Conservation (phyloP, 2,797 vertebrate species). For the Serranus cabrilla region DNA sequence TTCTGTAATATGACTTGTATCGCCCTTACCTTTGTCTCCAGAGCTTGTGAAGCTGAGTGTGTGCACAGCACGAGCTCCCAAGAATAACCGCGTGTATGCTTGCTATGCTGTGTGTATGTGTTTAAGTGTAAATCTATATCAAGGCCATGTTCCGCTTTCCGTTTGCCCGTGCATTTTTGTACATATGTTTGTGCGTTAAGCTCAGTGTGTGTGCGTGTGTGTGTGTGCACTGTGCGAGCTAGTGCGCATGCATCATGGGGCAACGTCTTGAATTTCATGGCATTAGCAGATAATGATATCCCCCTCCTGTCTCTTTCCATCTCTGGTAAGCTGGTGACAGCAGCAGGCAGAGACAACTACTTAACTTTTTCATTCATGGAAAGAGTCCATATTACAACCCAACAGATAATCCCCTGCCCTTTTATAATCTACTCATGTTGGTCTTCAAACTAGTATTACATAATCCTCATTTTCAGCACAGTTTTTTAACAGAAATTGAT, state of each 20-base stretch:
- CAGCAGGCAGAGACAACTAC: slow-evolving; percentile 34
- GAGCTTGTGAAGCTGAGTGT: slow-evolving; percentile 32
- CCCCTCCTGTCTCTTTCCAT: slow-evolving; percentile 72
- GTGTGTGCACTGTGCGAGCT: slow-evolving; percentile 17
- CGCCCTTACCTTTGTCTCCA: slow-evolving; percentile 79
- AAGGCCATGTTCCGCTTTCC: slow-evolving; percentile 30
- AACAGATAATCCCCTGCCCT: neutral
- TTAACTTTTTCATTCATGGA: slow-evolving; percentile 47
- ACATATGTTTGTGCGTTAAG: slow-evolving; percentile 20
- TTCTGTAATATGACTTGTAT: slow-evolving; percentile 15
- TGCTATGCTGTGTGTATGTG: slow-evolving; percentile 23
- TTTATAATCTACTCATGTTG: neutral
- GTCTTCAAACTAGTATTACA: too few species aligned
- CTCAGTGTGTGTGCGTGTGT: slow-evolving; percentile 11
- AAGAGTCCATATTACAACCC: neutral
- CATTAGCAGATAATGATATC: slow-evolving; percentile 81
- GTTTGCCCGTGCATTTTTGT: slow-evolving; percentile 43
- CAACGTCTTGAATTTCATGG: slow-evolving; percentile 84
- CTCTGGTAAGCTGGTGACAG: slow-evolving; percentile 64
- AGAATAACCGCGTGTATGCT: slow-evolving; percentile 58
- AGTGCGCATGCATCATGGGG: slow-evolving; percentile 50
- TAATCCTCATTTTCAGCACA: neutral
- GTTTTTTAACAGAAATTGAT: neutral
- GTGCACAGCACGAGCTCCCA: slow-evolving; percentile 43
- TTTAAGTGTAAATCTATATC: slow-evolving; percentile 46